These are phyloP conservation scores for Hemibagrus guttatus DNA, from an alignment of 2,797 vertebrate species.

Conservation along the genomic window DNA sequence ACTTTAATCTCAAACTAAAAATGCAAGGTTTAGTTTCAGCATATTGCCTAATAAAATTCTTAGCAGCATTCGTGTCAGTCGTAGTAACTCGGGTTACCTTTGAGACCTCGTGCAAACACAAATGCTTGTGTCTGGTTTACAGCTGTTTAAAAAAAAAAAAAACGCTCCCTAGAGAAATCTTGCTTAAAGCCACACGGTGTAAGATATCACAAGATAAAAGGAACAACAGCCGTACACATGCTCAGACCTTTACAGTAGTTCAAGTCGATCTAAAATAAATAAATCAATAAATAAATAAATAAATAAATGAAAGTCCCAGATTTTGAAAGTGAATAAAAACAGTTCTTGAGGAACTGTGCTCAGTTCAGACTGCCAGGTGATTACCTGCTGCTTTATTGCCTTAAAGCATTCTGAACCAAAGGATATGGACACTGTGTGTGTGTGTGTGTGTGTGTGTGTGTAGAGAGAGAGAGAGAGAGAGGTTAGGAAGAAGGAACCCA, in stretches of 20 bases:
- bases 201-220: slow-evolving; percentile 6
- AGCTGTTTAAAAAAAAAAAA: slow-evolving; percentile 22
- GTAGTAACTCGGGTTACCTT: slow-evolving; percentile 5
- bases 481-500: slow-evolving; percentile 42
- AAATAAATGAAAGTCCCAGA: neutral
- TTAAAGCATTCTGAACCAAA: neutral
- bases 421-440: slow-evolving; percentile 15
- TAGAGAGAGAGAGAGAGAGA: slow-evolving; percentile 1
- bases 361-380: slow-evolving; percentile 5
- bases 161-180: neutral
- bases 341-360: neutral
- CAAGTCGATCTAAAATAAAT: neutral
- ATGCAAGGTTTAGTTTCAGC: neutral
- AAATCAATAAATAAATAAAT: neutral
- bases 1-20: neutral
- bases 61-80: neutral
- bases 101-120: slow-evolving; percentile 5
- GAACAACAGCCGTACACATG: neutral
- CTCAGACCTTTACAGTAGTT: slow-evolving; percentile 1
- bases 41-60: neutral
- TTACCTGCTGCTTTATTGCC: slow-evolving; percentile 10
- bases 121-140: neutral
- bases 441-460: neutral
- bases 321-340: slow-evolving; percentile 3
- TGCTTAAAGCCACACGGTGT: slow-evolving; percentile 5